These are phyloP conservation scores for Baccha elongata DNA, from an alignment of 2,888 invertebrate species.

Conservation along the genomic window DNA sequence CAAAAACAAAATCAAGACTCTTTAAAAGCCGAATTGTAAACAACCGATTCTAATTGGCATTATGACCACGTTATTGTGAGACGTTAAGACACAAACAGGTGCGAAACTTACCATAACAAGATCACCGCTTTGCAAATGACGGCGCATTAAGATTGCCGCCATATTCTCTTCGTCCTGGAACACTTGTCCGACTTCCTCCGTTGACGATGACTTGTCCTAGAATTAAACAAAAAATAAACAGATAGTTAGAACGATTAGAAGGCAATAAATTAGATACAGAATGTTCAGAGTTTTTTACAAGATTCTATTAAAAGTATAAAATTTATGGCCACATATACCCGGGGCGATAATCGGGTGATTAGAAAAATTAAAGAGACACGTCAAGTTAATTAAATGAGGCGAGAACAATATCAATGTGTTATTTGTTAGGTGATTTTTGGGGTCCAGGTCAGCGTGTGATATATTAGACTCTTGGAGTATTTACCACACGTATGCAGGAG, in stretches of 20 bases:
- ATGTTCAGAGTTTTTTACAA: slow-evolving; percentile 9
- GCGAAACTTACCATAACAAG: slow-evolving; percentile 90
- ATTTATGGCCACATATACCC: slow-evolving; percentile 55
- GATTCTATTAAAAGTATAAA: slow-evolving; percentile 6
- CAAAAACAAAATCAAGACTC: slow-evolving; percentile 28
- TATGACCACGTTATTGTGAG: neutral
- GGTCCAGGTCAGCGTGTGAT: slow-evolving; percentile 44
- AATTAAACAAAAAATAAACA: slow-evolving; percentile 76
- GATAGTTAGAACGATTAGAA: slow-evolving; percentile 47
- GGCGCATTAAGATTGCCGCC: slow-evolving; percentile 93
- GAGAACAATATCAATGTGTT: slow-evolving; percentile 31
- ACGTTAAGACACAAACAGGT: slow-evolving; percentile 35
- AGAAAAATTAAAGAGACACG: slow-evolving; percentile 32
- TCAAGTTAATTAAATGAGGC: slow-evolving; percentile 60
- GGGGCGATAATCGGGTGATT: slow-evolving; percentile 43
- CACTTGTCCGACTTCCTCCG: slow-evolving; percentile 89
- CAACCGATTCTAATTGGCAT: slow-evolving; percentile 62
- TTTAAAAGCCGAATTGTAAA: slow-evolving; percentile 32
- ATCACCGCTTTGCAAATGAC: slow-evolving; percentile 90
- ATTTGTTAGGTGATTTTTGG: slow-evolving; percentile 57
- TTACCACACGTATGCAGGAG: slow-evolving; percentile 1
- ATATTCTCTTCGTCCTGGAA: slow-evolving; percentile 94
- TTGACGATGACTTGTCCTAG: slow-evolving; percentile 83
- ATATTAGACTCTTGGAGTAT: slow-evolving; percentile 32
- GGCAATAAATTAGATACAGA: slow-evolving; percentile 26